Percentiles rank a stretch among this genome's conserved stretches.
These are phyloP conservation scores for Hystrix cristata DNA, from an alignment of 2,113 vertebrate genomes.

Conservation along the genomic window DNA sequence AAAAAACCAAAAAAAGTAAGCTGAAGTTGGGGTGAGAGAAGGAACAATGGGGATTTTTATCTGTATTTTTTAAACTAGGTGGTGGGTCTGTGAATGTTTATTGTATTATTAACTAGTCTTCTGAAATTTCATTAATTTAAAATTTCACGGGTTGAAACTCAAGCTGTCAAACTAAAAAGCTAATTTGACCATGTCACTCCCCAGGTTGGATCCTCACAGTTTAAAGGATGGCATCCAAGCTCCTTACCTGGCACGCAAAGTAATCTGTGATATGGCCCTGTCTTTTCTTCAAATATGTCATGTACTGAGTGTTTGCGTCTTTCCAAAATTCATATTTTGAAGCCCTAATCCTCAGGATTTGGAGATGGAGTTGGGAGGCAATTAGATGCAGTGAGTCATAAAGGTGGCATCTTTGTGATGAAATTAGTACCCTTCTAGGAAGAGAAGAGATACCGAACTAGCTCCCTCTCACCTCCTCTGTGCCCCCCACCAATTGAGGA, in stretches of 20 bases:
- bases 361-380: neutral
- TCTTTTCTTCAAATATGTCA: neutral
- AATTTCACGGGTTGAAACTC: neutral
- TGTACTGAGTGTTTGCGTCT: neutral
- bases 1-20: neutral
- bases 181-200: neutral
- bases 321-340: too few relatives aligned
- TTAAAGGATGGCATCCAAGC: neutral
- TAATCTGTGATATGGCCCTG: neutral
- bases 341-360: neutral
- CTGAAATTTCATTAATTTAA: conserved; percentile 1
- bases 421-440: neutral
- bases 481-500: neutral
- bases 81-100: neutral
- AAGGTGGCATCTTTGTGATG: neutral
- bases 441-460: neutral
- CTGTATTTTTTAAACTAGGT: neutral
- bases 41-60: neutral
- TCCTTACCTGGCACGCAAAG: neutral
- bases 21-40: neutral
- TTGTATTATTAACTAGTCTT: neutral
- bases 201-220: neutral
- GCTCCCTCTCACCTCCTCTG: neutral
- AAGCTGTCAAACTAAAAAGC: neutral
- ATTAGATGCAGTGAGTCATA: neutral